Evolutionary conservation across 1,140 invertebrate species (phyloP).

Genomic region (Penaeus indicus): DNA sequence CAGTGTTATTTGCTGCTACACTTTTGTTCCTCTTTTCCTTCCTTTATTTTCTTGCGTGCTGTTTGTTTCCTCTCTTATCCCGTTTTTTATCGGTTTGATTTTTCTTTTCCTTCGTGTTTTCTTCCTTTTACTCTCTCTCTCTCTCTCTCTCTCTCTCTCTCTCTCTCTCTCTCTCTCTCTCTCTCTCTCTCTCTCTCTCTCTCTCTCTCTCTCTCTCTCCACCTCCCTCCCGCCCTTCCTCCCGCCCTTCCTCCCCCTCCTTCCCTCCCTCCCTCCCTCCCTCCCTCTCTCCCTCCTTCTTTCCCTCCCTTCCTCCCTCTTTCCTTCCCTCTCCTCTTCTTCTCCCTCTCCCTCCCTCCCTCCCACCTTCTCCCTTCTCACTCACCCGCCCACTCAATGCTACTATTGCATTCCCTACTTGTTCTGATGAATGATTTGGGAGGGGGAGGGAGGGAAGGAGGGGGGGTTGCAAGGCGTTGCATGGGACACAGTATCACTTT

Average conservation of each 20-base stretch:
- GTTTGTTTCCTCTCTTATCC: not conserved
- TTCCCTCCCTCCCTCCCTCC: not conserved
- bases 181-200: slow-evolving; percentile 11
- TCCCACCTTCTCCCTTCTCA: not conserved
- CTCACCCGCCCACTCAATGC: not conserved
- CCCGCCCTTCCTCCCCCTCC: not conserved
- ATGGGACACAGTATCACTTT: no score
- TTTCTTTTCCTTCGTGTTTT: not conserved
- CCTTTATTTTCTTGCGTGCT: not conserved
- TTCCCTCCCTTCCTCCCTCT: not conserved
- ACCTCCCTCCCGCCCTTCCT: not conserved
- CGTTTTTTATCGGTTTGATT: not conserved
- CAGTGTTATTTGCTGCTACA: not conserved
- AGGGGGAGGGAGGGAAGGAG: no score
- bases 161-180: not conserved
- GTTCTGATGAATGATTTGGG: not conserved
- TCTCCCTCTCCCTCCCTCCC: not conserved
- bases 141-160: not conserved
- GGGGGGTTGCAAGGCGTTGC: no score
- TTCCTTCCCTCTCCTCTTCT: not conserved
- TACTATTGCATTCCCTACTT: not conserved
- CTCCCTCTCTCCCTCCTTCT: not conserved
- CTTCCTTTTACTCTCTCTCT: no score
- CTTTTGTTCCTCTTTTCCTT: not conserved
- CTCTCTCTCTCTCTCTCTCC: not conserved